Evolutionary conservation across 1,140 invertebrate genomes (phyloP).

Genomic region (Heliothis subflexa): DNA sequence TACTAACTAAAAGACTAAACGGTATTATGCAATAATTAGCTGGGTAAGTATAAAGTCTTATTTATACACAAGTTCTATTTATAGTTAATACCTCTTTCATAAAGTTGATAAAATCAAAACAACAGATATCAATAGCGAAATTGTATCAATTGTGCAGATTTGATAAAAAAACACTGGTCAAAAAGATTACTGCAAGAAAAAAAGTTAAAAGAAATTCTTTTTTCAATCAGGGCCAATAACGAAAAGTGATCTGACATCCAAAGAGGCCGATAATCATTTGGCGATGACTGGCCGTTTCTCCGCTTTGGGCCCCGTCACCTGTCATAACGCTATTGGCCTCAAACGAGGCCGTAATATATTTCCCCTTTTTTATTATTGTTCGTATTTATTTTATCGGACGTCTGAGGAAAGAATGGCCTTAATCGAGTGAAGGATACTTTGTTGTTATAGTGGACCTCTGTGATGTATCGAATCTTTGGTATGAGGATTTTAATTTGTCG

Average conservation of each 20-base stretch:
- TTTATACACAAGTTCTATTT: too few species aligned
- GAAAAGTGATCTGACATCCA: constrained; percentile 62
- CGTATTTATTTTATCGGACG: constrained; percentile 49
- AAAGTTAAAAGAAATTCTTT: constrained; percentile 53
- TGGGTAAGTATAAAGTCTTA: too few species aligned
- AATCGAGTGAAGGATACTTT: constrained; percentile 37
- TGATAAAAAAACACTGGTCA: not conserved
- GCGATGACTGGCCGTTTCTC: constrained; percentile 71
- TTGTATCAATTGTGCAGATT: not conserved
- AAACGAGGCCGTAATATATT: constrained; percentile 67
- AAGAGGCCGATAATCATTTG: constrained; percentile 75
- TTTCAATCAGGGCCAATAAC: constrained; percentile 65
- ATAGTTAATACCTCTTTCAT: too few species aligned
- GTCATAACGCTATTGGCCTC: constrained; percentile 71
- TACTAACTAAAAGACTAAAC: not conserved
- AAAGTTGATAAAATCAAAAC: too few species aligned
- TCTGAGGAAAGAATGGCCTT: constrained; percentile 42
- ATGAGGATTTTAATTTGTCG: too few species aligned
- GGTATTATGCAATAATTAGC: too few species aligned
- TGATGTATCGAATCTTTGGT: not conserved
- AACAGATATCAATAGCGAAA: too few species aligned
- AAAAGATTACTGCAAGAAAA: constrained; percentile 15
- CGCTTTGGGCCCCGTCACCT: constrained; percentile 71
- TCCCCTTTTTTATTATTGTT: constrained; percentile 60
- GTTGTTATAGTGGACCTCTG: constrained; percentile 2